A percentile compares a stretch with the other conserved stretches of the same genome.
Conservation (phyloP, 2,113 vertebrate species). For the mouse (Mus musculus) region DNA sequence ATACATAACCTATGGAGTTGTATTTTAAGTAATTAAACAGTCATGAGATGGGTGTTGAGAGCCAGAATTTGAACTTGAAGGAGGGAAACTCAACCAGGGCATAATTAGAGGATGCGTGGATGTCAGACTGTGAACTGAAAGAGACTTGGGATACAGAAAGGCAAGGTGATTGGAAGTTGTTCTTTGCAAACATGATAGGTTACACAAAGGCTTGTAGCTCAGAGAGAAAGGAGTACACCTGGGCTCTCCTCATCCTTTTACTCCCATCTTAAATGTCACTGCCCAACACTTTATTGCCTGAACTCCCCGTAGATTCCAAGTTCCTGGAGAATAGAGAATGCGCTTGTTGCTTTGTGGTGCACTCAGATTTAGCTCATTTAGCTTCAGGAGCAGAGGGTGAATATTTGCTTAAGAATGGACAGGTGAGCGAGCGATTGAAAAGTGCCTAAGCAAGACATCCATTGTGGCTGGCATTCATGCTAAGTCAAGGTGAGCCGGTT, state of each 20-base stretch:
- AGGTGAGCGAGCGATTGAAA: neutral
- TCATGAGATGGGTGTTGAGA: neutral
- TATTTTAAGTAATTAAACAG: constrained; percentile 17
- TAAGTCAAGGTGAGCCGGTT: neutral
- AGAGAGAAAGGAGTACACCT: neutral
- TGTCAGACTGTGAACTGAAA: neutral
- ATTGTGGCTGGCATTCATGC: neutral
- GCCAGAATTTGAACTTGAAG: constrained; percentile 29
- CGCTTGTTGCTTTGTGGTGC: neutral
- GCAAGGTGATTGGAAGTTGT: neutral
- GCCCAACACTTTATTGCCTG: neutral
- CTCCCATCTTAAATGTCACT: neutral
- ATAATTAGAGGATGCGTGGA: neutral
- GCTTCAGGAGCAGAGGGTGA: neutral
- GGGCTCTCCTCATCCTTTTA: neutral
- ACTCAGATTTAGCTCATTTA: neutral
- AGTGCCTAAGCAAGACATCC: neutral
- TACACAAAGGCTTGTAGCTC: neutral
- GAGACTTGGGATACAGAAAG: neutral
- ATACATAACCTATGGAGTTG: neutral
- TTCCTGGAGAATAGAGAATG: neutral
- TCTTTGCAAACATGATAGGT: neutral
- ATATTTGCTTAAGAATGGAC: neutral
- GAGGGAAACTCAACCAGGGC: neutral
- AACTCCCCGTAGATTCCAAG: neutral